phyloP scores from a whole-genome alignment of 1,140 invertebrate genomes.

The Drosophila sp. region DNA sequence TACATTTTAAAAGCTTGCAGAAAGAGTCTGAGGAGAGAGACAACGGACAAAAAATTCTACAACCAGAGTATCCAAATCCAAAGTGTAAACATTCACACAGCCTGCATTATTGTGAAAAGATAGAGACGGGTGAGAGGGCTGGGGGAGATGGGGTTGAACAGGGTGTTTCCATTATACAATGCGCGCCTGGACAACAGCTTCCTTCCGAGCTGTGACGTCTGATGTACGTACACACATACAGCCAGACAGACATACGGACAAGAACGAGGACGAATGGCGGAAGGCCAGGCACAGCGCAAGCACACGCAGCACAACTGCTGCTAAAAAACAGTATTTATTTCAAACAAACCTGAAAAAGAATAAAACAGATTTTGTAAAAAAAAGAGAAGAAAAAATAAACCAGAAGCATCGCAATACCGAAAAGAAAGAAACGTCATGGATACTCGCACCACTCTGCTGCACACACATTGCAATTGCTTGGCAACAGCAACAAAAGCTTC shows the following conservation, averaged over 20 bases:
- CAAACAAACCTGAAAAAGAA: constrained; percentile 51
- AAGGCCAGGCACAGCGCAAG: constrained; percentile 21
- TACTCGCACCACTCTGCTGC: constrained; percentile 7
- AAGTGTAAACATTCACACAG: constrained; percentile 81
- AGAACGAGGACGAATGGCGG: neutral
- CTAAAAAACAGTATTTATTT: constrained; percentile 72
- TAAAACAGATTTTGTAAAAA: constrained; percentile 49
- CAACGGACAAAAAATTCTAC: constrained; percentile 39
- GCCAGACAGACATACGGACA: neutral
- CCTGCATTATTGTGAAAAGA: constrained; percentile 43
- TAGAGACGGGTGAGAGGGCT: neutral
- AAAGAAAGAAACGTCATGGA: constrained; percentile 21
- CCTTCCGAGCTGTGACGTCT: constrained; percentile 75
- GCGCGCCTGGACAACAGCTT: constrained; percentile 61
- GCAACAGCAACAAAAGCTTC: constrained; percentile 61
- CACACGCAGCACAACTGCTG: constrained; percentile 32
- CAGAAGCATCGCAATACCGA: constrained; percentile 26
- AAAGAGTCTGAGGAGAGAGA: constrained; percentile 26
- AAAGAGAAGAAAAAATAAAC: constrained; percentile 25
- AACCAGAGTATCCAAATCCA: constrained; percentile 73
- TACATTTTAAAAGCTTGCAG: constrained; percentile 64
- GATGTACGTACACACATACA: constrained; percentile 56
- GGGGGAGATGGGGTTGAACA: neutral
- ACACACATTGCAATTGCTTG: constrained; percentile 64
- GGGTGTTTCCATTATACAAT: constrained; percentile 36